Evolutionary conservation across 92 coral and sea anemone species (phyloP), one percentile per base, ranked within the genome.

Genomic region (Actinernus sp.): DNA sequence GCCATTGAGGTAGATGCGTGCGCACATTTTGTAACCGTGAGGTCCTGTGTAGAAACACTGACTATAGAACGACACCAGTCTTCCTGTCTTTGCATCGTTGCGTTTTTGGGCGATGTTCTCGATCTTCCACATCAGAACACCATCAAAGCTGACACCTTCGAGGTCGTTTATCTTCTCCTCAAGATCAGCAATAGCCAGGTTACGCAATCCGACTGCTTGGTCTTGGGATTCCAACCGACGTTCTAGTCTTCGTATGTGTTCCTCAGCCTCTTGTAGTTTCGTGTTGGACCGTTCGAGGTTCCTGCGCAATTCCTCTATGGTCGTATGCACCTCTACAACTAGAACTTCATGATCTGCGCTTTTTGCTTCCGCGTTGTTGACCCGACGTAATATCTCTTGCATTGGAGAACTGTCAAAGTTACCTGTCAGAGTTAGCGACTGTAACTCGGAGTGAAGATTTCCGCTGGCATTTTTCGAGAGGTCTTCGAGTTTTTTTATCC

Each of bases 1-100:
- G 0, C 94, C 94, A 31, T 88, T 82, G 4, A 88, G 51, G 43
- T 88, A 88, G 37, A 88, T 73, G 63, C 96, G 89, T 2, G 96
- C 91, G 52, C 96, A 78, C 96, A 88, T 88, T 41, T 83, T 82
- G 87, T 88, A 88, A 7, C 94, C 94, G 46, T 83, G 79, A 14
- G 78, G 90, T 55, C 85, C 82, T 22, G 86, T 77, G 52, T 55
- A 84, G 68, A 89, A 89, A 0, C 78, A 68, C 13, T 81, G 96
- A 30, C 91, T 89, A 63, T 69, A 89, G 31, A 84, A 73, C 22
- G 91, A 84, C 33, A 69, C 68, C 21, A 58, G 81, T 1, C 81
- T 83, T 16, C 85, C 90, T 47, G 52, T 58, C 20, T 55, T 48
- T 0, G 95, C 89, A 14, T 84, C 91, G 26, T 76, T 65, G 2